A percentile compares a stretch with the other conserved stretches of the same genome.
Conservation (phyloP, 2,888 invertebrate species). For the Leucophora obtusa region DNA sequence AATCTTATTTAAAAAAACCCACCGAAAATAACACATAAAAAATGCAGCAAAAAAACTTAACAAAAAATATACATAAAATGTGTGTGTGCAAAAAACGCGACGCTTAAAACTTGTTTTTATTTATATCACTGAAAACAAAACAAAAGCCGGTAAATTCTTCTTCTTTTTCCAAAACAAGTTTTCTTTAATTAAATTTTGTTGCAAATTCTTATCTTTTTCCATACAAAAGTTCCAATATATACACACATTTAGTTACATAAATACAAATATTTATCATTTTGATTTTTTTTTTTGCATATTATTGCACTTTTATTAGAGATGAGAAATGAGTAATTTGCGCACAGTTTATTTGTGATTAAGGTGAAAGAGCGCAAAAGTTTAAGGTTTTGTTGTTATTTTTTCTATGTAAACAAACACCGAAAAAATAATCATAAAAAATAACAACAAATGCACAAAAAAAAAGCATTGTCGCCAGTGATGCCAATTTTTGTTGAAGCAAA, state of each 20-base stretch:
- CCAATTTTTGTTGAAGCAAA: too few relatives aligned
- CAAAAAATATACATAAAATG: neutral
- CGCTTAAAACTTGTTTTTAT: slow-evolving; percentile 37
- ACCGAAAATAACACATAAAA: neutral
- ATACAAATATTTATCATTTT: neutral
- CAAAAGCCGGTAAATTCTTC: slow-evolving; percentile 34
- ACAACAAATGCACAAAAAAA: neutral
- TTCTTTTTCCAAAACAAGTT: slow-evolving; percentile 17
- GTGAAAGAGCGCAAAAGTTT: neutral
- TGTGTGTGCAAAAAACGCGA: slow-evolving; percentile 1
- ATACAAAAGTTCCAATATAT: too few relatives aligned
- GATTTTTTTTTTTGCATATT: neutral
- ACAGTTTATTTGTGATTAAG: neutral
- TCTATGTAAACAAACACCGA: neutral
- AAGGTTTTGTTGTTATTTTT: neutral
- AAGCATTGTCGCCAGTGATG: too few relatives aligned
- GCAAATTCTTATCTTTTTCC: neutral
- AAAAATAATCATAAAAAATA: too few relatives aligned
- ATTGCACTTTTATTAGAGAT: neutral
- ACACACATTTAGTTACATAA: too few relatives aligned
- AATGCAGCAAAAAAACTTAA: neutral
- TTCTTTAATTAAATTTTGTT: slow-evolving; percentile 8
- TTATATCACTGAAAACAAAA: neutral
- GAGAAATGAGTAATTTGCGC: neutral
- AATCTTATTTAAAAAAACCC: neutral